Base-by-base conservation (phyloP, 2,888 invertebrate genomes). In the Anarsia innoxiella region DNA sequence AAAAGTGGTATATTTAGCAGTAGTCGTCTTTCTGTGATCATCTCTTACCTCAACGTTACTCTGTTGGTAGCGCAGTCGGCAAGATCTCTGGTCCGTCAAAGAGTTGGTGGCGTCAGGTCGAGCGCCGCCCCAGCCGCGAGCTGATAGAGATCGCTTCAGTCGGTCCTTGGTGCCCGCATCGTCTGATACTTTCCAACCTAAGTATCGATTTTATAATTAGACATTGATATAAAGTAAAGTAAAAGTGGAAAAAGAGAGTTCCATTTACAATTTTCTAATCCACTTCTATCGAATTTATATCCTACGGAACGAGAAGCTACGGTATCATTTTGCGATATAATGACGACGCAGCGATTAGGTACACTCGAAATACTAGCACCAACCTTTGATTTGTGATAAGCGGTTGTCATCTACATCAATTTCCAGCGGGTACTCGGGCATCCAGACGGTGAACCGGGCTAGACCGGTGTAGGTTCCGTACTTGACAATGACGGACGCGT, bases 361-460 rank as follows among this genome's bases (percentile, higher is more conserved):
- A n/a, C n/a, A n/a, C n/a, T n/a, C n/a, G n/a, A n/a, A n/a, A n/a
- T n/a, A n/a, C n/a, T n/a, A n/a, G n/a, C n/a, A 19, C 39, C 40
- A 56, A 84, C 84, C 83, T 76, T 96, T 95, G 53, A 98, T 92
- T 82, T 96, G 96, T 39, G 96, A 96, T 39, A 98, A 87, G 47
- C 94, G 89, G 50, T 92, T 90, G 77, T 98, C 97, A 10, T 92
- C 91, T 2, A 97, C 92, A 53, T 93, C 92, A 16, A 98, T 91
- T 66, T 96, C 95, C 39, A 98, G 84, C 0, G 96, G 95, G 60
- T 96, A 92, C 68, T 97, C 96, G 0, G 98, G 97, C 91, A 96
- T 95, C 97, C 98, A 98, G 1, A 98, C 97, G 11, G 93, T 94
- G 70, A 97, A 95, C 42, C 92, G 90, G 1, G 96, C 94, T 44